Evolutionary conservation across 2,113 vertebrate genomes (phyloP), one percentile per base, ranked within the genome.

Genomic region (Eubucco bourcierii): DNA sequence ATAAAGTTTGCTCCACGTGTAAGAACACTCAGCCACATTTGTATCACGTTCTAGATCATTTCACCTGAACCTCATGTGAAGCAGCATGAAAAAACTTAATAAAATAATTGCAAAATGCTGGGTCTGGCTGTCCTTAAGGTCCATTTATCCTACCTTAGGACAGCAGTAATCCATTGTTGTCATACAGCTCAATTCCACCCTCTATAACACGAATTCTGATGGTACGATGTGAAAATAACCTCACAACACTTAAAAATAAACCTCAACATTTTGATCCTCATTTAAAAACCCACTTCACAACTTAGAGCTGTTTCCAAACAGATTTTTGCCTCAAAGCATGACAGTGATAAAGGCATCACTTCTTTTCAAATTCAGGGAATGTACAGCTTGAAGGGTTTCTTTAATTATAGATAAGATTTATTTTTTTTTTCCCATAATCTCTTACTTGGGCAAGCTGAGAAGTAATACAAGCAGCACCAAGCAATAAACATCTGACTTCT

Each of bases 401-500:
- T 88, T 93, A 88, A 88, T 90, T 94, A 88, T 50, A 73, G 76
- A 73, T 31, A 53, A 53, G 65, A 68, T 88, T 91, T n/a, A n/a
- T n/a, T 94, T 76, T 90, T 63, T 39, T 39, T 39, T 39, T 39
- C 9, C 60, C 83, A 75, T 46, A 61, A 84, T 84, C 74, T 84
- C 78, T 84, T 78, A 72, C 23, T 90, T 71, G 65, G 77, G 61
- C 41, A 76, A 58, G 44, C 67, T 76, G 74, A 84, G 66, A 56
- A 84, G 28, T 37, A 87, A 41, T 9, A 72, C 73, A 58, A 90
- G 67, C n/a, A 80, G 80, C 78, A 94, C 59, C 70, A 92, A 79
- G 68, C 46, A 92, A 82, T 79, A 93, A 90, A 93, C 82, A 76
- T 46, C 91, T 64, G 68, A 81, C 79, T 95, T 92, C 37, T 52